Conservation (phyloP, 2,797 vertebrate species). For the Naso thynnoides region DNA sequence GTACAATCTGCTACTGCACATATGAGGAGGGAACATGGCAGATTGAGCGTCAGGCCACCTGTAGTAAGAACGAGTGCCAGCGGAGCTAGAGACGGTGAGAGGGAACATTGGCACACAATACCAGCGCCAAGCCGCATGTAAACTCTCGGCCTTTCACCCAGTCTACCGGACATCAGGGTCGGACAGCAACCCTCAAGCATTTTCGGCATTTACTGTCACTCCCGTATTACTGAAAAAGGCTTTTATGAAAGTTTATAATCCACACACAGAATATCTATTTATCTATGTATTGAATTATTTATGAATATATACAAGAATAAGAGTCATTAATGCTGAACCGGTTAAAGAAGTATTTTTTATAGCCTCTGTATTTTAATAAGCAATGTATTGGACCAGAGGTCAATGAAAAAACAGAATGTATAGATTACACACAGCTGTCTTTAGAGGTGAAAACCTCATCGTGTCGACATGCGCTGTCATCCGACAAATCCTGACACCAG, state of each 20-base stretch:
- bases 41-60: constrained; percentile 96
- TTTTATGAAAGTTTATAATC: constrained; percentile 88
- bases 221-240: constrained; percentile 64
- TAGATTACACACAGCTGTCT: constrained; percentile 80
- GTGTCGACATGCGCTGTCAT: constrained; percentile 53
- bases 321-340: constrained; percentile 78
- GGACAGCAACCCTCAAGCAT: constrained; percentile 57
- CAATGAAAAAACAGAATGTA: constrained; percentile 83
- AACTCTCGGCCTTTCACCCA: constrained; percentile 72
- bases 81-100: constrained; percentile 85
- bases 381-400: constrained; percentile 77
- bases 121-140: constrained; percentile 53
- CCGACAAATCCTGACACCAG: constrained; percentile 40
- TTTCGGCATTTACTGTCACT: constrained; percentile 77
- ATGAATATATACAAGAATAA: constrained; percentile 72
- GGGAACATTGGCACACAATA: constrained; percentile 46
- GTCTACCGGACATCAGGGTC: constrained; percentile 73
- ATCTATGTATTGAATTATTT: constrained; percentile 86
- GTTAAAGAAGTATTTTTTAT: constrained; percentile 86
- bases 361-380: constrained; percentile 87
- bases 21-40: constrained; percentile 98
- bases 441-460: constrained; percentile 68
- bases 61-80: constrained; percentile 97
- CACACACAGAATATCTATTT: constrained; percentile 87
- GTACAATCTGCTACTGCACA: constrained; percentile 98